Evolutionary conservation across 2,888 invertebrate genomes (phyloP).

Genomic region (Oithona nana): DNA sequence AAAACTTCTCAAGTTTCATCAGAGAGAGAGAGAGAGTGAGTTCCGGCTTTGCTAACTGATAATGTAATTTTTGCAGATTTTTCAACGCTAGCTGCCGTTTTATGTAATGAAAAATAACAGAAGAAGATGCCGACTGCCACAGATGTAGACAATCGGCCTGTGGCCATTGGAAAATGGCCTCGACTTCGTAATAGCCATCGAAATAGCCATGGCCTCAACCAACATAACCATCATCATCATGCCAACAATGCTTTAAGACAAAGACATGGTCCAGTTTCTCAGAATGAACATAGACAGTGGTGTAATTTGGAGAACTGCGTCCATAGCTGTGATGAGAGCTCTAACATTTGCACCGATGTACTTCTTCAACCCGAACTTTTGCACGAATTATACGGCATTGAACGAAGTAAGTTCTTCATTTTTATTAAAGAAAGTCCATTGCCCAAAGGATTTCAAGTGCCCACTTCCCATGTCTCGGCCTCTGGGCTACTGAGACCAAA

Average conservation of each 20-base stretch:
- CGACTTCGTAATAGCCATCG: background rate
- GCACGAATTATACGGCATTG: background rate
- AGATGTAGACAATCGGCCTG: background rate
- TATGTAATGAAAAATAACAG: too few relatives aligned
- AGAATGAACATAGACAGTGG: background rate
- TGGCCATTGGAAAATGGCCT: background rate
- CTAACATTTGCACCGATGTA: background rate
- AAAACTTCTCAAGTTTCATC: too few relatives aligned
- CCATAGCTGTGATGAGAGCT: background rate
- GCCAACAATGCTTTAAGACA: too few relatives aligned
- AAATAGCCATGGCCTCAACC: background rate
- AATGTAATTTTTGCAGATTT: too few relatives aligned
- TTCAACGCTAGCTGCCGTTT: too few relatives aligned
- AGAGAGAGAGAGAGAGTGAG: too few relatives aligned
- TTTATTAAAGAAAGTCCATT: background rate
- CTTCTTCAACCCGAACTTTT: background rate
- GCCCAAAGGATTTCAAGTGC: too few relatives aligned
- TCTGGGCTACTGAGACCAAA: too few relatives aligned
- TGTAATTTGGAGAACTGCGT: background rate
- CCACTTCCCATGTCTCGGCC: too few relatives aligned
- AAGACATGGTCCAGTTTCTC: too few relatives aligned
- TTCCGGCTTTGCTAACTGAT: too few relatives aligned
- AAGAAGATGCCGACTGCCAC: background rate
- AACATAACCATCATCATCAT: background rate
- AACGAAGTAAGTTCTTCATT: background rate